Evolutionary conservation across 2,888 invertebrate genomes (phyloP).

Genomic region (Callyntrura guangdongensis): DNA sequence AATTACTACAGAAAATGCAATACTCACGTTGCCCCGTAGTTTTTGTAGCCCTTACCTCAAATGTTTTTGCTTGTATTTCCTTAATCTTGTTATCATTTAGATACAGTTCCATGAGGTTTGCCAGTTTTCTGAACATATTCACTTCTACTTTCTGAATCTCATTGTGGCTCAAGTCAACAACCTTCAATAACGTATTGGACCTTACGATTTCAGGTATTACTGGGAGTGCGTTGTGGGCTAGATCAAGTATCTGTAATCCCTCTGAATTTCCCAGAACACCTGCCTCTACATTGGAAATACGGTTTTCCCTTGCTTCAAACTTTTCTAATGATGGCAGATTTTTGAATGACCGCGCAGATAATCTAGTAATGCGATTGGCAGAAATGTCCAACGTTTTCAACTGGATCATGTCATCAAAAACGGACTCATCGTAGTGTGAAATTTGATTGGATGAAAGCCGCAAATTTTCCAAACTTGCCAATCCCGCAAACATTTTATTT

Average conservation of each 20-base stretch:
- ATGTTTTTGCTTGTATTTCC: conserved; percentile 90
- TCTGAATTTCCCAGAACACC: conserved; percentile 89
- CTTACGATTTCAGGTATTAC: conserved; percentile 91
- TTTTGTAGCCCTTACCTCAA: conserved; percentile 85
- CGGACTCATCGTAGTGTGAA: conserved; percentile 89
- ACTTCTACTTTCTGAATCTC: conserved; percentile 90
- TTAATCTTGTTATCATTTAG: conserved; percentile 92
- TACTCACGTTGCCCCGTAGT: not conserved
- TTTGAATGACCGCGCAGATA: conserved; percentile 88
- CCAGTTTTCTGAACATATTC: conserved; percentile 90
- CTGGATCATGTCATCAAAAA: conserved; percentile 90
- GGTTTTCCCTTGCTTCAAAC: conserved; percentile 92
- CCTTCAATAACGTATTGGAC: conserved; percentile 89
- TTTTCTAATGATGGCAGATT: conserved; percentile 89
- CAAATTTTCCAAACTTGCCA: conserved; percentile 85
- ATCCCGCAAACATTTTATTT: conserved; percentile 79
- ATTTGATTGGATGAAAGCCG: conserved; percentile 92
- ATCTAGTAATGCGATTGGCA: conserved; percentile 91
- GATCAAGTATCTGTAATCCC: conserved; percentile 91
- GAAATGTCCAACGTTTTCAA: conserved; percentile 92
- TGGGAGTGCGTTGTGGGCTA: conserved; percentile 92
- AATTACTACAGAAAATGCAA: too few relatives aligned
- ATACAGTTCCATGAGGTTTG: conserved; percentile 90
- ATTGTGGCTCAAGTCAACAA: conserved; percentile 93
- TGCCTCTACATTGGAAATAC: conserved; percentile 90